Conservation (phyloP, 2,797 vertebrate species). For the Sebastes variabilis region DNA sequence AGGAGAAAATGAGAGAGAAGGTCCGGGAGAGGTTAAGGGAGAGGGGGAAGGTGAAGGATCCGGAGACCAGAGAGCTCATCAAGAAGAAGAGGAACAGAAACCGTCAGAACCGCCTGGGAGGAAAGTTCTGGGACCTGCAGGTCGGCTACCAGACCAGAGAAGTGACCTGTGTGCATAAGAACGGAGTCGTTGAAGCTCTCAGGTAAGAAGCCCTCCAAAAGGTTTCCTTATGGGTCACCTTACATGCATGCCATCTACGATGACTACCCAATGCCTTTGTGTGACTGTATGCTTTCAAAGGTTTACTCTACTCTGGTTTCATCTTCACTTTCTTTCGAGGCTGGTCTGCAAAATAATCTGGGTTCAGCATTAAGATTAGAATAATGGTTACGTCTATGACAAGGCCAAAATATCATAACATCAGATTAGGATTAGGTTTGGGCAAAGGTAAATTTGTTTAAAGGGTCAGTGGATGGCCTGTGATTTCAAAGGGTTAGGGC, state of each 20-base stretch:
- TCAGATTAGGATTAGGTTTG: background rate
- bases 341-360: background rate
- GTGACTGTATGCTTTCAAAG: background rate
- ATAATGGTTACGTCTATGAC: background rate
- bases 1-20: constrained; percentile 82
- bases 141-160: constrained; percentile 94
- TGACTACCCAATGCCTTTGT: background rate
- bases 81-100: constrained; percentile 94
- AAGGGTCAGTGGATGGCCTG: background rate
- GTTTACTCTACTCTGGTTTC: background rate
- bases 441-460: background rate
- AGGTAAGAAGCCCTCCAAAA: constrained; percentile 82
- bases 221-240: background rate
- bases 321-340: background rate
- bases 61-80: constrained; percentile 91
- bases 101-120: constrained; percentile 92
- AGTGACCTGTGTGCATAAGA: constrained; percentile 90
- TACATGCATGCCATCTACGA: background rate
- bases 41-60: constrained; percentile 84
- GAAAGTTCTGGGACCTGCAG: constrained; percentile 93
- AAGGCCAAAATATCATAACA: background rate
- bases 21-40: constrained; percentile 84
- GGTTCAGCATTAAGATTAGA: background rate
- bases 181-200: constrained; percentile 84
- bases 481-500: background rate